A percentile compares a stretch with the other conserved stretches of the same genome.
Evolutionary conservation across 2,888 invertebrate species (phyloP).

Genomic region (Empis livida): DNA sequence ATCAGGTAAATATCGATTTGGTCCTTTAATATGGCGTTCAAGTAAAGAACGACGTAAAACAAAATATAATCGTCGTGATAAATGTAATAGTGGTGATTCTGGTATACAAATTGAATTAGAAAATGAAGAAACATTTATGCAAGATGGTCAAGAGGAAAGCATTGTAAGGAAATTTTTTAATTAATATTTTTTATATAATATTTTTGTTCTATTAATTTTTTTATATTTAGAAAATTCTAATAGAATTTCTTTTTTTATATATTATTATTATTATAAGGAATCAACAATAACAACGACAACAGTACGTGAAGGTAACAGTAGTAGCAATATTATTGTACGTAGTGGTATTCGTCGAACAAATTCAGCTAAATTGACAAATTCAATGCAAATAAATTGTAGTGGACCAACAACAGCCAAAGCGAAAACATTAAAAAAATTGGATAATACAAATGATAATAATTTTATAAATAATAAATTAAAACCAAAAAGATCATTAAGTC

Average conservation of each 20-base stretch:
- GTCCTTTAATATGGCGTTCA: slow-evolving; percentile 56
- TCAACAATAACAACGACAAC: not conserved
- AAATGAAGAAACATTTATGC: slow-evolving; percentile 31
- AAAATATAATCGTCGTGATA: slow-evolving; percentile 53
- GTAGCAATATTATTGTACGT: not conserved
- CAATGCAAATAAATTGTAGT: slow-evolving; percentile 9
- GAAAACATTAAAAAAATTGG: slow-evolving; percentile 23
- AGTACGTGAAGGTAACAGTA: too few relatives aligned
- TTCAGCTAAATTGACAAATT: slow-evolving; percentile 27
- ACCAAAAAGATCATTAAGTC: slow-evolving; percentile 48
- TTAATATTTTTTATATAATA: not conserved
- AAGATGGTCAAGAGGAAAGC: slow-evolving; percentile 7
- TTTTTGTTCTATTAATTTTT: not conserved
- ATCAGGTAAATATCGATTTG: slow-evolving; percentile 42
- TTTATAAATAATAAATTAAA: not conserved
- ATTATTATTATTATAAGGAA: not conserved
- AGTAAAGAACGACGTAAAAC: slow-evolving; percentile 58
- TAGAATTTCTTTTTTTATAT: not conserved
- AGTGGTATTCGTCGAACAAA: slow-evolving; percentile 29
- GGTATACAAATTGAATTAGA: slow-evolving; percentile 54
- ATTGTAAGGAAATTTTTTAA: slow-evolving; percentile 8
- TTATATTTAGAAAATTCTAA: not conserved
- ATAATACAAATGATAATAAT: slow-evolving; percentile 12
- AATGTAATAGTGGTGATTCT: slow-evolving; percentile 62
- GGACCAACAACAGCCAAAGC: slow-evolving; percentile 16